A percentile compares a stretch with the other conserved stretches of the same genome.
phyloP scores from a whole-genome alignment of 2,888 invertebrate species.

The Villa cingulata region DNA sequence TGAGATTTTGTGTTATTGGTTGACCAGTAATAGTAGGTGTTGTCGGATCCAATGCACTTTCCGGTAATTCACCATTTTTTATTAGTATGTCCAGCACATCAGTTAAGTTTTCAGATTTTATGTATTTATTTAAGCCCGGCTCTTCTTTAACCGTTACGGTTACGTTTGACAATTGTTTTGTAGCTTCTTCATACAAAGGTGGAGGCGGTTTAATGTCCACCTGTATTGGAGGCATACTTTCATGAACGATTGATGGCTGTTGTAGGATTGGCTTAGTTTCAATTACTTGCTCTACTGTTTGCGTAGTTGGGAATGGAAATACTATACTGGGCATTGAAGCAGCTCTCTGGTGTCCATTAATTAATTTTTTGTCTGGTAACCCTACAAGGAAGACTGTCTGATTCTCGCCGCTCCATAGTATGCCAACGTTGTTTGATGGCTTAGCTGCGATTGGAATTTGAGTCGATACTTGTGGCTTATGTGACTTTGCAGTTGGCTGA shows the following conservation, averaged over 20 bases:
- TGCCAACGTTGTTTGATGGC: constrained; percentile 42
- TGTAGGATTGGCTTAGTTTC: constrained; percentile 18
- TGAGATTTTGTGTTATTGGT: background rate
- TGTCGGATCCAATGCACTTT: constrained; percentile 53
- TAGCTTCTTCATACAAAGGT: constrained; percentile 60
- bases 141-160: constrained; percentile 7
- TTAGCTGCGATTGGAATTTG: constrained; percentile 22
- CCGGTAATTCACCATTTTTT: constrained; percentile 81
- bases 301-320: constrained; percentile 28
- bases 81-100: constrained; percentile 89
- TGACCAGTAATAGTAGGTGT: constrained; percentile 37
- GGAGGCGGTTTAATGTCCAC: constrained; percentile 43
- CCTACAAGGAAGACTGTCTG: constrained; percentile 42
- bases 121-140: constrained; percentile 12
- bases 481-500: no score
- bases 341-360: constrained; percentile 40
- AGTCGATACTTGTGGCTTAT: constrained; percentile 14
- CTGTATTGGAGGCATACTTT: constrained; percentile 22
- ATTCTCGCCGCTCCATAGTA: constrained; percentile 50
- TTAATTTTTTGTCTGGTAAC: constrained; percentile 36
- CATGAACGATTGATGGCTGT: constrained; percentile 18
- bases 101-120: constrained; percentile 34
- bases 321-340: constrained; percentile 48
- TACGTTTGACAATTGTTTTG: constrained; percentile 38
- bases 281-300: constrained; percentile 21